Conservation (phyloP, 1,140 invertebrate genomes). For the Bombus balteatus region DNA sequence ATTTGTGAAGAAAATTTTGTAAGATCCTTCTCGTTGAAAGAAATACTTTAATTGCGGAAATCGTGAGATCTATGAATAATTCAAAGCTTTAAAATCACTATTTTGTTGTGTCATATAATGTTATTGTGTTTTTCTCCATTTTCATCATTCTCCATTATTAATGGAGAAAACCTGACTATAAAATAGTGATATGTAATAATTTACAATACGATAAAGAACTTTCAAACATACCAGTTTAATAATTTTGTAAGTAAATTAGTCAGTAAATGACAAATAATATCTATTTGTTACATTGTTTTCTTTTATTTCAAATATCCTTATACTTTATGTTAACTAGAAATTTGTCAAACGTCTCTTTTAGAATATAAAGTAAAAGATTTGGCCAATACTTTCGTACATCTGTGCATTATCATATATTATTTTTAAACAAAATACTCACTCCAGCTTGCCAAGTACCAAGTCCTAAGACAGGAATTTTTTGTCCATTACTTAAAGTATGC, state of each 20-base stretch:
- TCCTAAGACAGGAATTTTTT: conserved; percentile 86
- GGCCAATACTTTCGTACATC: neutral
- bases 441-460: conserved; percentile 88
- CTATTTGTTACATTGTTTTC: neutral
- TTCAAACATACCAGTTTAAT: neutral
- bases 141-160: neutral
- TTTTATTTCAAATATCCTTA: neutral
- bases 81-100: too few species aligned
- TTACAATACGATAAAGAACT: neutral
- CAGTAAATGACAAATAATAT: neutral
- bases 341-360: neutral
- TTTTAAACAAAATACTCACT: conserved; percentile 51
- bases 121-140: neutral
- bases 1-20: neutral
- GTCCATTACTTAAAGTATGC: conserved; percentile 84
- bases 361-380: neutral
- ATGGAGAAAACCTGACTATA: neutral
- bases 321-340: neutral
- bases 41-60: neutral
- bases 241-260: too few species aligned
- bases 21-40: neutral
- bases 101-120: too few species aligned
- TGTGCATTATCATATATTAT: neutral
- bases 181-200: neutral
- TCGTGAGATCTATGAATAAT: too few species aligned